Evolutionary conservation across 2,113 vertebrate species (phyloP).

Genomic region (Mus musculus): GRCm39 chr14:58342501-58343000

Average conservation of each 20-base stretch:
- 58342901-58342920: background rate
- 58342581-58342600: background rate
- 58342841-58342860: background rate
- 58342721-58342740: background rate
- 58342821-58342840: background rate
- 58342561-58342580: background rate
- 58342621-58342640: background rate
- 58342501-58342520: background rate
- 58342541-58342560: too few relatives aligned
- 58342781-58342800: background rate
- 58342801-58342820: background rate
- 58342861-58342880: background rate
- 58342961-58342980: background rate
- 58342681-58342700: background rate
- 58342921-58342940: background rate
- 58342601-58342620: rapidly evolving
- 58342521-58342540: background rate
- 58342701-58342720: background rate
- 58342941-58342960: background rate
- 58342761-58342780: background rate
- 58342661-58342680: background rate
- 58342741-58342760: background rate
- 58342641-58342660: background rate
- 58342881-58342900: background rate
- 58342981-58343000: background rate